Evolutionary conservation across 1,140 invertebrate genomes (phyloP), one percentile per base, ranked within the genome.

Genomic region (Brachionus rubens): DNA sequence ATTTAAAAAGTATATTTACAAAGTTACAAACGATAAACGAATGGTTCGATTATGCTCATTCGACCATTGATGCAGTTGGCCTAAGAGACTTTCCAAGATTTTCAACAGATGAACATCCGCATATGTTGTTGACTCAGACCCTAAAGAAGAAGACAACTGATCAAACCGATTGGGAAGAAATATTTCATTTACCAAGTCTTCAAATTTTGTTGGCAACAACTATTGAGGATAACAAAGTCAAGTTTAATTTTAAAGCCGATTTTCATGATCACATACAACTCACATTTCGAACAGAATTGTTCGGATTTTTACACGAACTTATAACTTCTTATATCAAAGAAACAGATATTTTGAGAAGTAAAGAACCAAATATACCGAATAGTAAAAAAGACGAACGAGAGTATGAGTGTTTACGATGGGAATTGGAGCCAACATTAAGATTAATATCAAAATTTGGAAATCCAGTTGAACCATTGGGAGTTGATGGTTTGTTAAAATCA

Each of bases 211-310:
- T 30, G n/a, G 40, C 28, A 33, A 48, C 50, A 10, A 77, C 54
- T 6, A 16, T 33, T n/a, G 56, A 68, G 19, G 12, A 46, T 12
- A 70, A 94, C 26, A 86, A 90, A 30, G 93, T 98, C 21, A 91
- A 96, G 80, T 96, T 93, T 86, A 94, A 92, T 84, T 97, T 98
- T 83, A 94, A 96, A 30, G 96, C 94, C 7, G 94, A 98, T 85
- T 97, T 98, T 86, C 93, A 96, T 83, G 94, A 97, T 84, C 95
- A 97, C 82, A 98, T 97, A 79, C 96, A 94, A 84, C 94, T 98
- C 72, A 95, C 95, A 1, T 93, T 97, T 77, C 94, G 97, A 87
- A 94, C 94, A 0, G 95, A 98, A 84, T 92, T 93, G 14, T 96
- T 98, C 85, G 93, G 97, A 84, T 98, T 97, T 83, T 86, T 98